Evolutionary conservation across 2,797 vertebrate species (phyloP).

Genomic region (Gallirallus australis): DNA sequence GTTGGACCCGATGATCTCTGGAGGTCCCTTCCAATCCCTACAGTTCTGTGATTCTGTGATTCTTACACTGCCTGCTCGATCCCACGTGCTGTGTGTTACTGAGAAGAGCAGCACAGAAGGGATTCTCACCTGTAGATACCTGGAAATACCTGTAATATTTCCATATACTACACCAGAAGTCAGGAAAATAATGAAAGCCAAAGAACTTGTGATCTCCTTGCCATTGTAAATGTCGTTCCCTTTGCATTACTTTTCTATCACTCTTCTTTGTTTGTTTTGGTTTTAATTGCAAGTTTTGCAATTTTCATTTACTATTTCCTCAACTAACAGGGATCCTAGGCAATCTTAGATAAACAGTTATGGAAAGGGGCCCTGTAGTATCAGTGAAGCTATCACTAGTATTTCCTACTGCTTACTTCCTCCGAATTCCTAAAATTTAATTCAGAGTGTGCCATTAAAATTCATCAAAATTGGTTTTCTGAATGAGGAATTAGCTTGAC

Average conservation of each 20-base stretch:
- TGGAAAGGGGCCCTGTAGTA: not conserved
- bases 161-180: not conserved
- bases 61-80: not conserved
- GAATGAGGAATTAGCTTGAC: not conserved
- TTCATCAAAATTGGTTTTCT: not conserved
- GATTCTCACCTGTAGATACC: not conserved
- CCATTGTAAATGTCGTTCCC: not conserved
- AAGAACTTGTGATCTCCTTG: not conserved
- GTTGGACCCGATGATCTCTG: no score
- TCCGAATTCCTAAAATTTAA: not conserved
- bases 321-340: not conserved
- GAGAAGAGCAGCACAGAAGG: not conserved
- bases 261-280: not conserved
- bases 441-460: not conserved
- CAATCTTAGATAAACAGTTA: not conserved
- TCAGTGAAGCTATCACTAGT: not conserved
- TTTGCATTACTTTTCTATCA: not conserved
- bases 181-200: not conserved
- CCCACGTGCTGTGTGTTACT: not conserved
- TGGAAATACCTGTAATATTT: no score
- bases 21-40: no score
- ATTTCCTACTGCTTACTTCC: not conserved
- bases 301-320: not conserved
- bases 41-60: no score
- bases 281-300: not conserved